Evolutionary conservation across 2,888 invertebrate genomes (phyloP), one percentile per base, ranked within the genome.

Genomic region (Conus canariensis): DNA sequence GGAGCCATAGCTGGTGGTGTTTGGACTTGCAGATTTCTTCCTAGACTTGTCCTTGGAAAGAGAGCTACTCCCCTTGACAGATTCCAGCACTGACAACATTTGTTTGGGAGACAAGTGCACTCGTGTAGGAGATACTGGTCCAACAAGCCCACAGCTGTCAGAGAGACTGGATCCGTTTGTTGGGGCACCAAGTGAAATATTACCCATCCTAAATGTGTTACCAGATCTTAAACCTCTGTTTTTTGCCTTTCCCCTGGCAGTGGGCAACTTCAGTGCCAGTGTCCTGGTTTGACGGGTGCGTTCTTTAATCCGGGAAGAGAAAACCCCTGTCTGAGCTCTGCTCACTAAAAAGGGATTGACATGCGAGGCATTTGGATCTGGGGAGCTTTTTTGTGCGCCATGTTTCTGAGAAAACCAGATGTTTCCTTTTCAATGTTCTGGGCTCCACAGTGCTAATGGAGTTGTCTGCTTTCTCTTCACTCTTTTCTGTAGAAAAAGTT

Each of bases 21-120:
- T 5, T 22, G 6, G 2, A 22, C 0, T 82, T n/a, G 25, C 1
- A 22, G 80, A 25, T 60, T 30, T 58, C 45, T 25, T 59, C 22
- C 22, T 30, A 16, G n/a, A 22, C 74, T 85, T 64, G 30, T 14
- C 58, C 22, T 30, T 85, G 45, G 45, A 67, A 25, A 6, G n/a
- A 25, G 74, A 19, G n/a, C 25, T 25, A 10, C 64, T 85, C 10
- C 85, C 58, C 30, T 89, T 89, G 58, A 67, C 59, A 14, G 85
- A 89, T 74, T 89, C 85, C 74, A 89, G 60, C 74, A 89, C 89
- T n/a, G 89, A 89, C 70, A 89, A 16, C 89, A 89, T 89, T 45
- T 89, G 89, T 30, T 85, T 64, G 10, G 89, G 89, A 12, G 89
- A 89, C 56, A 89, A 58, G 25, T 85, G 74, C 56, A 74, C 83